These are phyloP conservation scores for Polyommatus iphigenia DNA, from an alignment of 2,888 invertebrate genomes.

Conservation along the genomic window DNA sequence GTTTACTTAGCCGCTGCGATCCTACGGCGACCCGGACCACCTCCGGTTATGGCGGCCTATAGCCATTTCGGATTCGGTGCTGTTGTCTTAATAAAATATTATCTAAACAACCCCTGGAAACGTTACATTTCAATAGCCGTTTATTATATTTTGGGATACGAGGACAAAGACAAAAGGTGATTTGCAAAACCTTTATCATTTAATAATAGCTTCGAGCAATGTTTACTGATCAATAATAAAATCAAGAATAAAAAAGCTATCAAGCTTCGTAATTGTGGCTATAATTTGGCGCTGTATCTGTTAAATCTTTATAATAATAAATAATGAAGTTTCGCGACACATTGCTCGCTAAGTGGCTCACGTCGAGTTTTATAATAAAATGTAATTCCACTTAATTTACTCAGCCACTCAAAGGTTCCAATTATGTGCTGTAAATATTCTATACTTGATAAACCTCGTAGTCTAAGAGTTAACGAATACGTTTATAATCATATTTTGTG, in stretches of 20 bases:
- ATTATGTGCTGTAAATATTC: conserved; percentile 43
- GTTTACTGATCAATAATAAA: background rate
- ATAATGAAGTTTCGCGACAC: conserved; percentile 31
- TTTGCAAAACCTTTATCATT: too few species aligned
- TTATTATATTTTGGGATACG: background rate
- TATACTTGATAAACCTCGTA: conserved; percentile 35
- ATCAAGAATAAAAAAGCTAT: too few species aligned
- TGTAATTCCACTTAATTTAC: conserved; percentile 40
- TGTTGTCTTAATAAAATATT: conserved; percentile 23
- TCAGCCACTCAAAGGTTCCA: conserved; percentile 37
- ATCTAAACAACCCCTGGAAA: conserved; percentile 1
- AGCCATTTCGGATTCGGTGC: conserved; percentile 28
- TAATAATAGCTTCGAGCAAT: background rate
- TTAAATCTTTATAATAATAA: background rate
- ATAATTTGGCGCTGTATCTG: background rate
- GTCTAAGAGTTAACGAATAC: conserved; percentile 6
- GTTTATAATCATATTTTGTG: background rate
- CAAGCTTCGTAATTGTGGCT: background rate
- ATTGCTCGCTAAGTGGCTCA: conserved; percentile 31
- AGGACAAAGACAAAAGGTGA: background rate
- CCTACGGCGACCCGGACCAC: conserved; percentile 51
- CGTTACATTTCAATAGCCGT: background rate
- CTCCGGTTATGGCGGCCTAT: conserved; percentile 47
- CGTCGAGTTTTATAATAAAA: conserved; percentile 36
- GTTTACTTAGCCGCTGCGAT: conserved; percentile 63